phyloP scores from a whole-genome alignment of 2,888 invertebrate genomes.

The Meghimatium bilineatum region DNA sequence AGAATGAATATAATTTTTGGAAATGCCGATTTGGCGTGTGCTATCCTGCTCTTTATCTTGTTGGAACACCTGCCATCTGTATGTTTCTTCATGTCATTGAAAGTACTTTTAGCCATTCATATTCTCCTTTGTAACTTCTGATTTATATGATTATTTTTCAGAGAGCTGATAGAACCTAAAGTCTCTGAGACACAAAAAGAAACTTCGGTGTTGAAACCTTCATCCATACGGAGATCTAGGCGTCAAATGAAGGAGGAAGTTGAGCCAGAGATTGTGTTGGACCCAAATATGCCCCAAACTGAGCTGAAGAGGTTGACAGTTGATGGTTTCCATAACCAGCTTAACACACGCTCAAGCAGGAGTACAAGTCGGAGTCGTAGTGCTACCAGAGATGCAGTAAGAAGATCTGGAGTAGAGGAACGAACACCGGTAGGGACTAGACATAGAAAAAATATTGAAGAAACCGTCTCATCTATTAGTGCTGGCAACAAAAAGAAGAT shows the following conservation, averaged over 20 bases:
- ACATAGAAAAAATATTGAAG: conserved; percentile 14
- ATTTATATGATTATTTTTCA: too few relatives aligned
- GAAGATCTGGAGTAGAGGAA: not conserved
- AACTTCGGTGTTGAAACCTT: not conserved
- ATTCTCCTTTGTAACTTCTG: too few relatives aligned
- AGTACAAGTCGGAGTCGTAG: conserved; percentile 13
- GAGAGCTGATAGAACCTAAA: conserved; percentile 11
- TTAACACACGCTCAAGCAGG: not conserved
- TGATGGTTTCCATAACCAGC: conserved; percentile 48
- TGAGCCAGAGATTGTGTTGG: conserved; percentile 10
- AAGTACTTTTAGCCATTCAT: too few relatives aligned
- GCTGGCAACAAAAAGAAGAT: not conserved
- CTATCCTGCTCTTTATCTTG: too few relatives aligned
- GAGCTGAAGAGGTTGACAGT: conserved; percentile 48
- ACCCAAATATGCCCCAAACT: conserved; percentile 26
- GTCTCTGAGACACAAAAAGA: not conserved
- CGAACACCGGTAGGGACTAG: not conserved
- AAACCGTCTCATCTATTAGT: conserved; percentile 3
- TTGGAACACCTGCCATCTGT: too few relatives aligned
- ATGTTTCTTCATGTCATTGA: too few relatives aligned
- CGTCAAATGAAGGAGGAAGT: conserved; percentile 28
- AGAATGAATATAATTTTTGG: too few relatives aligned
- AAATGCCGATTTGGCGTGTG: too few relatives aligned
- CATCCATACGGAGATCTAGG: conserved; percentile 33
- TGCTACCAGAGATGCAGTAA: not conserved